Conservation (phyloP, 2,797 vertebrate genomes). For the Etheostoma nigrum region DNA sequence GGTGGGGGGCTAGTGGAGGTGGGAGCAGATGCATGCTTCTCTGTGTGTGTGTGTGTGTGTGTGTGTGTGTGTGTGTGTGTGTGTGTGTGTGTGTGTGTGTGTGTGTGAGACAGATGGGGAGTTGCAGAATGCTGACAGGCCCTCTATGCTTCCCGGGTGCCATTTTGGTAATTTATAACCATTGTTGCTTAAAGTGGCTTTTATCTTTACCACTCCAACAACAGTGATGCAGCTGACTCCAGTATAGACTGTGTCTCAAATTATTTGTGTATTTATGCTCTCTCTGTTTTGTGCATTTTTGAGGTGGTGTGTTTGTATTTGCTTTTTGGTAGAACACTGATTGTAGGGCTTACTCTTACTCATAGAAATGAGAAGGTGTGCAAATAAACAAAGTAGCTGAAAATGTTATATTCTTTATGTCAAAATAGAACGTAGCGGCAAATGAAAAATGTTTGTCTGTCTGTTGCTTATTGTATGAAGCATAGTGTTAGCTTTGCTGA, state of each 20-base stretch:
- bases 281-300: conserved; percentile 31
- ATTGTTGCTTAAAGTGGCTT: conserved; percentile 80
- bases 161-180: conserved; percentile 86
- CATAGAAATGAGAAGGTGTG: conserved; percentile 33
- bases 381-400: conserved; percentile 48
- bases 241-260: conserved; percentile 11
- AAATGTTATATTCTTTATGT: conserved; percentile 22
- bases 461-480: conserved; percentile 16
- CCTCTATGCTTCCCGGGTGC: conserved; percentile 78
- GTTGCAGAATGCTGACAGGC: conserved; percentile 81
- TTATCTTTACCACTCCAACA: conserved; percentile 66
- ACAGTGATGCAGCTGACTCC: conserved; percentile 36
- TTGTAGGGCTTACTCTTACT: conserved; percentile 22
- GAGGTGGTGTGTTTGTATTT: conserved; percentile 36
- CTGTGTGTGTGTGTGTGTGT: conserved; percentile 12
- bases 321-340: conserved; percentile 14
- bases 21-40: conserved; percentile 60
- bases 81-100: conserved; percentile 31
- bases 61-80: conserved; percentile 28
- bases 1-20: conserved; percentile 40
- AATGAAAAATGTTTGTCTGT: conserved; percentile 37
- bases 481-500: background rate
- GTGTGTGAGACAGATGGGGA: conserved; percentile 82
- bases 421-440: conserved; percentile 20
- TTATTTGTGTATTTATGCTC: conserved; percentile 47